Base-by-base conservation (phyloP, 1,140 invertebrate species). In the Drosophila jambulina region DNA sequence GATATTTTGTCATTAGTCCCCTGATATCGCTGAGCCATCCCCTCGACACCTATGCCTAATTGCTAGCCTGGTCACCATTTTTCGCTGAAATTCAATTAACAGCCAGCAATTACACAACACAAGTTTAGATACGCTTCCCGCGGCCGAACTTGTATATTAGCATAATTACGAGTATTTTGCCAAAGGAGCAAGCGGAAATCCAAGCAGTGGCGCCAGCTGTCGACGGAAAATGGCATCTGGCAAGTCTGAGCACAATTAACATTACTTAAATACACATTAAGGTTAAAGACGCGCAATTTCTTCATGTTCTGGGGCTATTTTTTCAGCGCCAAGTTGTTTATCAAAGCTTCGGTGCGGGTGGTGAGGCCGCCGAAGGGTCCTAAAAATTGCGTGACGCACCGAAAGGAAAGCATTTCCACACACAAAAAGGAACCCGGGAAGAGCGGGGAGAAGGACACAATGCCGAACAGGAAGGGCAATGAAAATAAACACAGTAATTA, bases 401-500 rank as follows among this genome's bases (percentile, higher is more conserved):
- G 43, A 80, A 84, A 77, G 68, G 68, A 88, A 84, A 54, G 57
- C 84, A 88, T 80, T 83, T 83, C 59, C 62, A 67, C 76, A 65
- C 53, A 49, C 15, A 48, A 46, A 62, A 23, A 25, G 45, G 34
- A 36, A 27, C 3, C 3, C 7, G 15, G 8, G 8, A 10, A 27
- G 2, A 17, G 15, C 2, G 46, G 23, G 51, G 48, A 67, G 21
- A 40, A 43, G 75, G 46, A 77, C 38, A 62, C 67, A 76, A 74
- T 69, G 64, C 27, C 65, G 74, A 77, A 68, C 86, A 72, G 86
- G 82, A 91, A 91, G 80, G 87, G 87, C 82, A 91, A 91, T 83
- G 84, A 91, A 91, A 91, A 88, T 91, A 91, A 91, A 91, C 84
- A 85, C 88, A 88, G 88, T 91, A 91, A 91, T 91, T 91, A 91